These are phyloP conservation scores for Anthophora plumipes DNA, from an alignment of 2,888 invertebrate species.

Conservation along the genomic window DNA sequence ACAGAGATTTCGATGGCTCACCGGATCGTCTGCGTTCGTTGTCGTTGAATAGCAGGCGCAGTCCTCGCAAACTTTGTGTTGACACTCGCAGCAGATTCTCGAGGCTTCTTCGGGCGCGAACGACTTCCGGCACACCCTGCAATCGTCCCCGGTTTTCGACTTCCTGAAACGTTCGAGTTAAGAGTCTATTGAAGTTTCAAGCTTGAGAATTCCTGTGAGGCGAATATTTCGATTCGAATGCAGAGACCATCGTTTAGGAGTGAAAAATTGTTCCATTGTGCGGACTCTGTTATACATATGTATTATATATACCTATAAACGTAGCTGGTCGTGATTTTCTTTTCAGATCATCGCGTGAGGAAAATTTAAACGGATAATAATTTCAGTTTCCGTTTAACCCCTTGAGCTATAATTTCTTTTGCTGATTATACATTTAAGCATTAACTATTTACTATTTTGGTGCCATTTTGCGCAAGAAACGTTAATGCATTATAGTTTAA, in stretches of 20 bases:
- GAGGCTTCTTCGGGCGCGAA: conserved; percentile 95
- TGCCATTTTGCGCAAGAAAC: too few species aligned
- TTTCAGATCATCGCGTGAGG: not conserved
- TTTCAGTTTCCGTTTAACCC: too few species aligned
- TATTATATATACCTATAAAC: too few species aligned
- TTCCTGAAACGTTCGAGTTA: conserved; percentile 77
- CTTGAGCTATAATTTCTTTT: too few species aligned
- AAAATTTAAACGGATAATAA: not conserved
- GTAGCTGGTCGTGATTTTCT: not conserved
- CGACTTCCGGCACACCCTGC: conserved; percentile 94
- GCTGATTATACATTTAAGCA: too few species aligned
- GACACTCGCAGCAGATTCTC: conserved; percentile 95
- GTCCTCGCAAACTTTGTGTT: conserved; percentile 96
- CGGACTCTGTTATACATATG: not conserved
- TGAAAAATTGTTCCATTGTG: not conserved
- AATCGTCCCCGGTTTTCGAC: conserved; percentile 90
- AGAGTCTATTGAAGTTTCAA: conserved; percentile 5
- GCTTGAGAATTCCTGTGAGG: not conserved
- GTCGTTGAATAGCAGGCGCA: conserved; percentile 96
- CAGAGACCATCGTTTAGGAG: not conserved
- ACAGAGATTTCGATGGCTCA: conserved; percentile 83
- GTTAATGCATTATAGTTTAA: too few species aligned
- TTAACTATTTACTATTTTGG: too few species aligned
- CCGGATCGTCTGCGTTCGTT: conserved; percentile 93
- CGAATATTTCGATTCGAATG: not conserved